Evolutionary conservation across 1,140 invertebrate species (phyloP), one percentile per base, ranked within the genome.

Genomic region (Orius laevigatus): DNA sequence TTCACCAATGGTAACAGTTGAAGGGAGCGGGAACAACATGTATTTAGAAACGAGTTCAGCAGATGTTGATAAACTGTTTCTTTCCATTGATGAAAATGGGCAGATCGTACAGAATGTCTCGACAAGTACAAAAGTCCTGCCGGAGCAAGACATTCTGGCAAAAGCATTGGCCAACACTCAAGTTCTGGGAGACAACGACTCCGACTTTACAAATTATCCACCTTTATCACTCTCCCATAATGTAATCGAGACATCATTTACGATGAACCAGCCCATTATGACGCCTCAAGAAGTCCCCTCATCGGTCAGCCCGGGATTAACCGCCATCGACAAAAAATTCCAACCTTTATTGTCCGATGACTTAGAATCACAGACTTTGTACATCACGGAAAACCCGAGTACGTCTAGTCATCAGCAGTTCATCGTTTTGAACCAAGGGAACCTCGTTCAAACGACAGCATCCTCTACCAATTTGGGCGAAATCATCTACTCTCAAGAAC

Each of bases 211-310:
- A 45, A 12, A 33, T 15, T 46, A 49, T 16, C 62, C 67, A 12
- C 60, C 66, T 25, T 62, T 64, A 12, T 65, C 64, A 49, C 62
- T 67, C 11, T 62, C 66, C 16, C 58, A 66, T 1, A 63, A 60
- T n/a, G 78, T 81, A 0, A 67, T 76, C 1, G 81, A 83, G 58
- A 84, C 81, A 1, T 83, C 78, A 36, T 56, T 73, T 25, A 69
- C 72, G 0, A 75, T 79, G 1, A 63, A 84, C 9, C 78, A 80
- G 60, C 80, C 82, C 0, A 84, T 84, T 6, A 84, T 84, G 82
- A 80, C 80, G 0, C 78, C 81, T 0, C 60, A 82, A 9, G 81
- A 84, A 60, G 70, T 78, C 4, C 80, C 81, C 0, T 55, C 57
- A 4, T 25, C 25, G 3, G 25, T 25, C 25, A 8, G 3, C 3